Evolutionary conservation across 2,113 vertebrate species (phyloP).

Genomic region (Lampris megalopsis): DNA sequence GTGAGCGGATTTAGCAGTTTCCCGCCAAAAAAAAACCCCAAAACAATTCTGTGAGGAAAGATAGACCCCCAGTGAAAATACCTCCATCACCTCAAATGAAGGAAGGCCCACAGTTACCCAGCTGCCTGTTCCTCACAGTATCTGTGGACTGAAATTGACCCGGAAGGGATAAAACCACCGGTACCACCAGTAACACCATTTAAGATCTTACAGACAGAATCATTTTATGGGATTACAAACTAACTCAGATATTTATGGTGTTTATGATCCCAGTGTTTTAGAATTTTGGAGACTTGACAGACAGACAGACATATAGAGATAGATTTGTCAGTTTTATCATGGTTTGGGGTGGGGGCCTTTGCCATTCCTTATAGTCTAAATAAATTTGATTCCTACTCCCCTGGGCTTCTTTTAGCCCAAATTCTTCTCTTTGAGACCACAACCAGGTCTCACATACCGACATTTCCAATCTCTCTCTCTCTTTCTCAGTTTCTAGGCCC

Average conservation of each 20-base stretch:
- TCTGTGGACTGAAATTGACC: constrained; percentile 36
- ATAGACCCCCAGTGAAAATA: constrained; percentile 55
- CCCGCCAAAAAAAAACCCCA: constrained; percentile 75
- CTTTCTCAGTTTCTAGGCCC: background rate
- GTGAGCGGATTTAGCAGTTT: constrained; percentile 65
- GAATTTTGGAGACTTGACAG: background rate
- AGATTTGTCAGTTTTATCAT: background rate
- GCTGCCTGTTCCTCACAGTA: constrained; percentile 58
- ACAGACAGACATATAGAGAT: background rate
- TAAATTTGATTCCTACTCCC: background rate
- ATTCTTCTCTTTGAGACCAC: background rate
- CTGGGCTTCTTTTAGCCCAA: background rate
- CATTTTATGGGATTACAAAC: no score
- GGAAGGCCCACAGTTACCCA: constrained; percentile 48
- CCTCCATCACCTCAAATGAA: constrained; percentile 44
- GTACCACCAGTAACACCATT: no score
- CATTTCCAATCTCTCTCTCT: constrained; percentile 2
- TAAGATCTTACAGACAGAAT: no score
- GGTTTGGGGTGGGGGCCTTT: background rate
- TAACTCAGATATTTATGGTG: no score
- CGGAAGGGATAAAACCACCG: constrained; percentile 41
- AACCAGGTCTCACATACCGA: background rate
- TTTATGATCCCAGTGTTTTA: no score
- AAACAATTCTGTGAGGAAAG: constrained; percentile 58
- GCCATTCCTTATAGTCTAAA: background rate